Evolutionary conservation across 2,888 invertebrate genomes (phyloP), one percentile per base, ranked within the genome.

Genomic region (Andrena trimmerana): DNA sequence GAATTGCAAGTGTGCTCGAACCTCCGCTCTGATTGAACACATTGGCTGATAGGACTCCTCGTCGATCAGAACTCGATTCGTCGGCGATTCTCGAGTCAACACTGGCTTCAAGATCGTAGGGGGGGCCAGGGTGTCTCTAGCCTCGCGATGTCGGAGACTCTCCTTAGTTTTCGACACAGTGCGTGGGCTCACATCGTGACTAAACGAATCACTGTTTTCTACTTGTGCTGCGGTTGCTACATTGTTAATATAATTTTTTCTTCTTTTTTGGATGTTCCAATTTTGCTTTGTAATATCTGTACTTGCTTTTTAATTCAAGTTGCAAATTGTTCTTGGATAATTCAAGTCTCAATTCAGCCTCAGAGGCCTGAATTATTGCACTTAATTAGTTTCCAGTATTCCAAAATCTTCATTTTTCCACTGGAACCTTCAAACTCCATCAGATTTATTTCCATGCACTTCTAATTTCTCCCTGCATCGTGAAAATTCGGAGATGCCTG

Each of bases 121-220:
- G 16, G 42, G 42, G 16, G 42, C 42, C 42, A 4, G 42, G 42
- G 13, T 33, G 33, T 8, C 33, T 33, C 8, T 33, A 33, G 33
- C 2, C 33, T 8, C 8, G 8, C 33, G 33, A 33, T 42, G 13
- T 1, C 42, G 13, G 4, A 57, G 24, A 36, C 63, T 33, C 33
- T 24, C 54, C 54, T 54, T 36, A 24, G 24, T 54, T 68, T 68
- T 68, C 33, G 54, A 57, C 68, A 24, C 33, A 24, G 60, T 10
- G 54, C 16, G 69, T 69, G 29, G 69, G 69, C 33, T 59, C 27
- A 57, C 27, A 10, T 63, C 36, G 10, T 63, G n/a, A 42, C 29
- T 27, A 36, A 27, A 27, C n/a, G 24, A 57, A 42, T 57, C 57
- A 57, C 69, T 69, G 42, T 42, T 69, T 69, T 69, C 69, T 69